Base-by-base conservation (phyloP, 2,797 vertebrate species). In the Xiphorhynchus erythropygius region DNA sequence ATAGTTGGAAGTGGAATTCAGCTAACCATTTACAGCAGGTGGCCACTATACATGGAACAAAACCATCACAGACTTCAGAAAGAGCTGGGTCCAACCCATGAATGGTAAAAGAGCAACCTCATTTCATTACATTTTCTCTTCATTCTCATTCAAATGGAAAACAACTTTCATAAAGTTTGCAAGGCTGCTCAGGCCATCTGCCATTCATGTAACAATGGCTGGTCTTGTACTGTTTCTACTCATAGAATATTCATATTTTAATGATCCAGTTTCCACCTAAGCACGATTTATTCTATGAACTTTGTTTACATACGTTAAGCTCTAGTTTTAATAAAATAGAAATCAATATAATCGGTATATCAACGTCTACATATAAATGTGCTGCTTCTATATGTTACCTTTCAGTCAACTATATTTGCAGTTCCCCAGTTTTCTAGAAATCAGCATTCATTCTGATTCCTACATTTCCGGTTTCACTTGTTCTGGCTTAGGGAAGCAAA, bases 101-200 rank as follows among this genome's bases (percentile, higher is more conserved):
- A 35, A 63, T 44, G 14, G 33, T 75, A 64, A 90, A 77, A 89
- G 21, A 85, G 9, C 28, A 64, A 69, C 13, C n/a, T 87, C 13
- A 41, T 91, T 92, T 81, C 32, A 14, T 83, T 86, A n/a, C 8
- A 6, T 69, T 89, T 94, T 32, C 79, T 77, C 77, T 89, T 94
- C 18, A 56, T 84, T 93, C 68, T 81, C 75, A 78, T 78, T 80
- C 35, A 75, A 75, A 93, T 62, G 64, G 76, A 86, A 94, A 95
- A 87, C 50, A 91, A 75, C 57, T 78, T 92, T 33, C 55, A 78
- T 76, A 89, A 94, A 71, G 30, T 87, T 89, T 92, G 44, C 68
- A 64, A 90, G 42, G n/a, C 42, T 89, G 33, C 59, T 89, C 79
- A 87, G 41, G 21, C 71, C 85, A 77, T 87, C 73, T 95, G 84